Evolutionary conservation across 2,797 vertebrate species (phyloP).

Genomic region (Pipistrellus pygmaeus): DNA sequence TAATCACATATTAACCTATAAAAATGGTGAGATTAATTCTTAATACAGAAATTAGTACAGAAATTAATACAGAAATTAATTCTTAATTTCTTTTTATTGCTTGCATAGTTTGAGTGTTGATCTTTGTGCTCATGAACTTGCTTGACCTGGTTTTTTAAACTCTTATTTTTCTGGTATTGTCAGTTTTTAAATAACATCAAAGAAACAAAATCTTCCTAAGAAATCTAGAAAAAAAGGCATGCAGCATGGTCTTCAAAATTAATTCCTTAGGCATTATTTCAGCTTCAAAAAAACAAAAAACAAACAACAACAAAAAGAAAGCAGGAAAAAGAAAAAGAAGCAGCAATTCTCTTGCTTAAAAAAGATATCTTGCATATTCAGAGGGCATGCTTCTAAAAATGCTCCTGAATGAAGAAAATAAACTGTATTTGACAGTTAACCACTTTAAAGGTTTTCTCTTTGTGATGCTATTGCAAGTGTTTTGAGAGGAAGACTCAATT

Average conservation of each 20-base stretch:
- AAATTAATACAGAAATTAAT: no score
- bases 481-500: neutral
- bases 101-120: slow-evolving; percentile 64
- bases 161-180: neutral
- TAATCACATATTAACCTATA: slow-evolving; percentile 56
- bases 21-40: slow-evolving; percentile 65
- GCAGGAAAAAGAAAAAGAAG: neutral
- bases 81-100: slow-evolving; percentile 60
- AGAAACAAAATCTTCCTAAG: neutral
- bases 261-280: neutral
- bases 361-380: neutral
- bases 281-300: neutral
- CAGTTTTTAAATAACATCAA: slow-evolving; percentile 29
- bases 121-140: slow-evolving; percentile 44
- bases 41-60: no score
- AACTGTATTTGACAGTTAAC: neutral
- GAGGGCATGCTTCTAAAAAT: neutral
- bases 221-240: neutral
- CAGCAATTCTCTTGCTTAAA: neutral
- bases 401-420: neutral
- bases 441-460: slow-evolving; percentile 14
- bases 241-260: neutral
- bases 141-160: neutral
- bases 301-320: no score
- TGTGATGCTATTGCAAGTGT: neutral